Percentiles rank a stretch among this genome's conserved stretches.
Conservation (phyloP, 2,888 invertebrate genomes). For the Leptinotarsa rubiginosa region DNA sequence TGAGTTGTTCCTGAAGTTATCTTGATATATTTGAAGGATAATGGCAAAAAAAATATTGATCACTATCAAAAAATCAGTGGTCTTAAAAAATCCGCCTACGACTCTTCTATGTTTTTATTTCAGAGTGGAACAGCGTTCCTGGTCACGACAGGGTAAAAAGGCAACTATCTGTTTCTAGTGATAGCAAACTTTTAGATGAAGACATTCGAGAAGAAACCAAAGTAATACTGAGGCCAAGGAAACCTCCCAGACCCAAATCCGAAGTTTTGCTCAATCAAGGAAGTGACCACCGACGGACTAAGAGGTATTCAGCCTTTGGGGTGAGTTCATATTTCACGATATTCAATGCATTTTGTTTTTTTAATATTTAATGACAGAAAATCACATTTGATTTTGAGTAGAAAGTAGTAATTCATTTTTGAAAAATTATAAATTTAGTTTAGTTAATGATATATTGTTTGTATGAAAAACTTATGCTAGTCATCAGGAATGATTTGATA, state of each 20-base stretch:
- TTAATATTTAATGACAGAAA: too few species aligned
- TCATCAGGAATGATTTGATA: too few species aligned
- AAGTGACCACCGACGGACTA: conserved; percentile 79
- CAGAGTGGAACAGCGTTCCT: conserved; percentile 83
- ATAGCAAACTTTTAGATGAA: conserved; percentile 91
- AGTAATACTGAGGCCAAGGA: conserved; percentile 89
- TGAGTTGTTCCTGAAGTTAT: too few species aligned
- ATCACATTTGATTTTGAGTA: too few species aligned
- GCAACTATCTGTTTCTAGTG: conserved; percentile 91
- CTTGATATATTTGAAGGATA: too few species aligned
- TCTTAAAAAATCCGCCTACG: too few species aligned
- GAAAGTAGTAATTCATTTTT: too few species aligned
- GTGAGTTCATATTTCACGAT: conserved; percentile 71
- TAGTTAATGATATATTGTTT: too few species aligned
- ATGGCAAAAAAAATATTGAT: too few species aligned
- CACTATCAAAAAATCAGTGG: too few species aligned
- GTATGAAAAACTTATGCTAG: too few species aligned
- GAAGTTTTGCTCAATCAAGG: conserved; percentile 89
- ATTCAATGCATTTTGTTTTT: not conserved
- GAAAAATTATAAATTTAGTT: too few species aligned
- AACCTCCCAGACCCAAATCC: conserved; percentile 94
- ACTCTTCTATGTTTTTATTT: conserved; percentile 52
- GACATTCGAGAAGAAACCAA: conserved; percentile 89
- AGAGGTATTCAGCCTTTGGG: conserved; percentile 97
- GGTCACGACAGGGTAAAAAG: conserved; percentile 88